These are phyloP conservation scores for Aradus depressus DNA, from an alignment of 2,888 invertebrate species.

Conservation along the genomic window DNA sequence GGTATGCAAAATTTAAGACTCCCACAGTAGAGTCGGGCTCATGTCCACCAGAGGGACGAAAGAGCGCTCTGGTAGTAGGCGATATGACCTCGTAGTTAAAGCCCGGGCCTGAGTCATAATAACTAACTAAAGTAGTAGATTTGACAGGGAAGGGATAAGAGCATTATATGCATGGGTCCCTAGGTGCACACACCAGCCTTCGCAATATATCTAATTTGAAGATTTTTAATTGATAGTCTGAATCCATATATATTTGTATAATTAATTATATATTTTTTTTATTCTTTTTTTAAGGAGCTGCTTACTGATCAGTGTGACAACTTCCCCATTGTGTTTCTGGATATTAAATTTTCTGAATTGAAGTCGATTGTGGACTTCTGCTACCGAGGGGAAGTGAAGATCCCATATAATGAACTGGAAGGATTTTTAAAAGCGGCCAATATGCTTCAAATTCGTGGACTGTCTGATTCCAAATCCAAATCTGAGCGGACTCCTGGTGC, in stretches of 20 bases:
- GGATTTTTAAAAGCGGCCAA: constrained; percentile 22
- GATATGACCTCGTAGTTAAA: too few species aligned
- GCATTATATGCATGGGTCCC: too few species aligned
- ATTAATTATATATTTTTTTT: constrained; percentile 4
- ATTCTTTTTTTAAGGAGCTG: constrained; percentile 17
- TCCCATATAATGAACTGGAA: constrained; percentile 13
- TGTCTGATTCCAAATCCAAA: constrained; percentile 12
- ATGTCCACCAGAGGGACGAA: too few species aligned
- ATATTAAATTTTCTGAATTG: constrained; percentile 21
- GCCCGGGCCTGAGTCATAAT: too few species aligned
- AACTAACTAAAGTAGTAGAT: too few species aligned
- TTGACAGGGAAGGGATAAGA: too few species aligned
- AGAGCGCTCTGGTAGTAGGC: too few species aligned
- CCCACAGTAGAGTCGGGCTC: too few species aligned
- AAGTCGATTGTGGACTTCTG: constrained; percentile 20
- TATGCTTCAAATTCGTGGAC: constrained; percentile 18
- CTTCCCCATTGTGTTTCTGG: constrained; percentile 20
- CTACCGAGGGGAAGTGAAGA: constrained; percentile 21
- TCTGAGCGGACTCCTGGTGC: constrained; percentile 6
- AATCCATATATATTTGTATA: background rate
- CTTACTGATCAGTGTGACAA: constrained; percentile 18
- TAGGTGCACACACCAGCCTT: too few species aligned
- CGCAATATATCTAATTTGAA: too few species aligned
- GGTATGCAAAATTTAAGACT: too few species aligned
- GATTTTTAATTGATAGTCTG: background rate